These are phyloP conservation scores for Galaxea fascicularis DNA, from an alignment of 92 coral and sea anemone species.

Conservation along the genomic window DNA sequence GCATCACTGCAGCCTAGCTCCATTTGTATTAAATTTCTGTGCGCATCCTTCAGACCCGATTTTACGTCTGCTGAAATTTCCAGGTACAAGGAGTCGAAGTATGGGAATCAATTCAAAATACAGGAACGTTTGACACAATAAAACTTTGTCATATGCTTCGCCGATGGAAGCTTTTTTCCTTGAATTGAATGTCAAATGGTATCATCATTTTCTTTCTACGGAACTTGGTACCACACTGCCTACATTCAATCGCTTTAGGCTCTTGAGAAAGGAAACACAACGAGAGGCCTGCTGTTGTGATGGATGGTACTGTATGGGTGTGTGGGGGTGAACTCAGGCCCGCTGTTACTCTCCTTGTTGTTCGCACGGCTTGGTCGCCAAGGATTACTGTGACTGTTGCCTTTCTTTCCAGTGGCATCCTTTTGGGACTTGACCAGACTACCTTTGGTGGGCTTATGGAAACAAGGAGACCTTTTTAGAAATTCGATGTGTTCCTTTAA, in stretches of 20 bases:
- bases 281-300: too few species aligned
- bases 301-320: too few species aligned
- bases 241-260: conserved; percentile 45
- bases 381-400: conserved; percentile 42
- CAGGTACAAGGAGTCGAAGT: conserved; percentile 41
- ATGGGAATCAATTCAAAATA: conserved; percentile 42
- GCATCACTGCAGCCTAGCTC: conserved; percentile 17
- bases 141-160: conserved; percentile 21
- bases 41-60: conserved; percentile 35
- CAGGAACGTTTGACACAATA: conserved; percentile 52
- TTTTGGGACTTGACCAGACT: conserved; percentile 36
- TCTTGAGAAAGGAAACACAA: conserved; percentile 34
- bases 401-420: conserved; percentile 58
- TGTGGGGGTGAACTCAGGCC: too few species aligned
- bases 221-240: conserved; percentile 51
- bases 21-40: conserved; percentile 20
- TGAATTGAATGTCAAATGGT: conserved; percentile 44
- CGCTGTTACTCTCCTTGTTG: too few species aligned
- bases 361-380: conserved; percentile 61
- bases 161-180: conserved; percentile 40
- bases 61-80: conserved; percentile 34
- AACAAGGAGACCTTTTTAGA: conserved; percentile 35
- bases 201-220: conserved; percentile 38
- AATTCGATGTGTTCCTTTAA: conserved; percentile 45
- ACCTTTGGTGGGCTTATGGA: conserved; percentile 38